A percentile compares a stretch with the other conserved stretches of the same genome.
Conservation (phyloP, 2,888 invertebrate genomes). For the Chaitophorus viminalis region DNA sequence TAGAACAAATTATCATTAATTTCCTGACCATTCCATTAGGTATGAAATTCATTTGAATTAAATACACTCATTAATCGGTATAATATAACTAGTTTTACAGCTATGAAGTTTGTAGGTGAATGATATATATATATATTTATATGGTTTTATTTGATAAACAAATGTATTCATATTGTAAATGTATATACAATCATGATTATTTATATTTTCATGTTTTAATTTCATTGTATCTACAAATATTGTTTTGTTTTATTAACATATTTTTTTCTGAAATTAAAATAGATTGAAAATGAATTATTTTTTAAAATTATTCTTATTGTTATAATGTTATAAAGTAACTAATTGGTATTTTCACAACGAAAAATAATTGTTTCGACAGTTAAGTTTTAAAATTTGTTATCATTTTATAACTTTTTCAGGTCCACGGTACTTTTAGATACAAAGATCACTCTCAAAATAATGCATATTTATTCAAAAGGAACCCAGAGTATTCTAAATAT, state of each 20-base stretch:
- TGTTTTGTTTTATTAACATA: neutral
- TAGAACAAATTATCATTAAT: no score
- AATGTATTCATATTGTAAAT: neutral
- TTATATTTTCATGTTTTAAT: neutral
- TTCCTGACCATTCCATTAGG: no score
- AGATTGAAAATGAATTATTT: no score
- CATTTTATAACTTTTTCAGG: slow-evolving; percentile 60
- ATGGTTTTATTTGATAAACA: no score
- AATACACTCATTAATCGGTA: no score
- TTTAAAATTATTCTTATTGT: no score
- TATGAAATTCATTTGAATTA: no score
- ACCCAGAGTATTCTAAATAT: slow-evolving; percentile 64
- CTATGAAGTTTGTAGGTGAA: neutral
- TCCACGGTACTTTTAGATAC: slow-evolving; percentile 64
- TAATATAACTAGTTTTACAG: no score
- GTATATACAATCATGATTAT: neutral
- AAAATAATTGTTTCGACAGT: no score
- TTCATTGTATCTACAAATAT: neutral
- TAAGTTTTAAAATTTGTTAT: neutral
- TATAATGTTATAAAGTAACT: no score
- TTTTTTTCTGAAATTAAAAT: no score
- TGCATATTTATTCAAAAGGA: slow-evolving; percentile 64
- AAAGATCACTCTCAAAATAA: slow-evolving; percentile 64
- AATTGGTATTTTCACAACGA: no score
- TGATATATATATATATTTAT: neutral